Base-by-base conservation (phyloP, 1,140 invertebrate species). In the Druon quercuslanigerum region DNA sequence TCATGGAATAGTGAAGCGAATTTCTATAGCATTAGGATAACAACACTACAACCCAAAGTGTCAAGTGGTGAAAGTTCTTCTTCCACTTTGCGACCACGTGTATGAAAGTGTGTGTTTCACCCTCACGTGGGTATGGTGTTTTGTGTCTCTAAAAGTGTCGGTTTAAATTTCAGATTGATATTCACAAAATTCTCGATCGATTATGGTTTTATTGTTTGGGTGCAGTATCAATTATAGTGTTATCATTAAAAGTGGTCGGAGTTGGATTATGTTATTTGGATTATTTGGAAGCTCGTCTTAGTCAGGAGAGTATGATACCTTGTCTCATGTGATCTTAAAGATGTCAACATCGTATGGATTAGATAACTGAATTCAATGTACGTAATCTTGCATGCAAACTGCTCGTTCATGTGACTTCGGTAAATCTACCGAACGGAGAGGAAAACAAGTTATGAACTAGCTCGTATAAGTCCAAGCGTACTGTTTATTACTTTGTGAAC, bases 371-470 rank as follows among this genome's bases (percentile, higher is more conserved):
- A 40, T 46, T 66, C 40, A 66, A 66, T 66, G 60, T 66, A 66
- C 60, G 60, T 66, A n/a, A 66, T 66, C n/a, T 66, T 66, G 25
- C 60, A 66, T 14, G 60, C 60, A 40, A 25, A 16, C 40, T 66
- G 33, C 25, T 40, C 54, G 25, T 66, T 79, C 56, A 75, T 75
- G 78, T 77, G 75, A 79, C 78, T 79, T 75, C 66, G 75, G 75
- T 66, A 79, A 79, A 72, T 66, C 72, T 79, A 79, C 77, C 74
- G 78, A 79, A 79, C 75, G 70, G 54, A 72, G 52, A 76, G 50
- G 19, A 79, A 79, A 74, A 76, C 60, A 14, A n/a, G 60, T 40
- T 66, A 40, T 3, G n/a, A 66, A 66, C 60, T 66, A 12, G 40
- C 60, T 66, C 14, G 5, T 66, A 46, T 46, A 66, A 8, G 14